Conservation (phyloP, 1,140 invertebrate species). For the Drosophila orena region DNA sequence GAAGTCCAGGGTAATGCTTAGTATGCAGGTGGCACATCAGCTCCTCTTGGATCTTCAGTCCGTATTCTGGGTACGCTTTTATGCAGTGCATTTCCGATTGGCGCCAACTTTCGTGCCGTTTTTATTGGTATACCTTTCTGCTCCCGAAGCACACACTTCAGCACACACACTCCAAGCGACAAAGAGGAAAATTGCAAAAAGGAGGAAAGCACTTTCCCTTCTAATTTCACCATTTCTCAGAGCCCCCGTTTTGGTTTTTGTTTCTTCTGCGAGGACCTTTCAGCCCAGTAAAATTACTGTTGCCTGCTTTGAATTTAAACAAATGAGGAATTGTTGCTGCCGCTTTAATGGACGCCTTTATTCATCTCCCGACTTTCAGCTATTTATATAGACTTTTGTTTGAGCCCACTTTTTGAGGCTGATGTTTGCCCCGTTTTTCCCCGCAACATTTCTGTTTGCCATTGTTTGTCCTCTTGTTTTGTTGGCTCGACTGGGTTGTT, state of each 20-base stretch:
- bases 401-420: constrained; percentile 30
- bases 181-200: constrained; percentile 37
- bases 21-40: constrained; percentile 64
- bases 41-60: constrained; percentile 12
- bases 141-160: constrained; percentile 61
- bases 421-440: constrained; percentile 22
- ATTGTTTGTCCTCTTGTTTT: constrained; percentile 43
- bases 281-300: constrained; percentile 63
- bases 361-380: constrained; percentile 45
- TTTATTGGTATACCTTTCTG: constrained; percentile 57
- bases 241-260: constrained; percentile 6
- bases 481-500: constrained; percentile 21
- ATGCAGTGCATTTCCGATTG: constrained; percentile 63
- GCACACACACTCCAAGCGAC: constrained; percentile 37
- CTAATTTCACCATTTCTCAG: constrained; percentile 74
- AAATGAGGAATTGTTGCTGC: constrained; percentile 66
- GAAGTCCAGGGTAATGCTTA: constrained; percentile 59
- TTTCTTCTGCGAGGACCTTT: constrained; percentile 7
- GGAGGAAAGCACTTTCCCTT: constrained; percentile 64
- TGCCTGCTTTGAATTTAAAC: constrained; percentile 80
- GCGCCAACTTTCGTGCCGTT: constrained; percentile 38
- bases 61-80: constrained; percentile 31
- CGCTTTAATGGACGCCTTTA: constrained; percentile 53
- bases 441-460: constrained; percentile 51
- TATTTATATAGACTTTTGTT: constrained; percentile 57